Evolutionary conservation across 2,888 invertebrate species (phyloP).

Genomic region (Eupsilia transversa): DNA sequence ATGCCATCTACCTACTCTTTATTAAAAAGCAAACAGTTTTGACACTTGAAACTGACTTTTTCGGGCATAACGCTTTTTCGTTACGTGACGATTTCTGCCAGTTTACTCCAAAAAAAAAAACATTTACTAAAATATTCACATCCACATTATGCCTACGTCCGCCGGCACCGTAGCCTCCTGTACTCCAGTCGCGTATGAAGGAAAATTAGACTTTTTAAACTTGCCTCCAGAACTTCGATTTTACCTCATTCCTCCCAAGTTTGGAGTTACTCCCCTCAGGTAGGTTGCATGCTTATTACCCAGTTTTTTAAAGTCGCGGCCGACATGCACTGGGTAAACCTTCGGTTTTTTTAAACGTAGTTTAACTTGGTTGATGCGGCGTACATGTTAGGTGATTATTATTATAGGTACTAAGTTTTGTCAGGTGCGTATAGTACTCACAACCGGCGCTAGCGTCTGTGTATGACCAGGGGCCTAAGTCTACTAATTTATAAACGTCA

Average conservation of each 20-base stretch:
- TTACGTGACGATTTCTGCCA: no score
- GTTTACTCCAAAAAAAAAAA: no score
- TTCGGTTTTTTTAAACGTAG: slow-evolving; percentile 28
- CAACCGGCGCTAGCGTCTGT: no score
- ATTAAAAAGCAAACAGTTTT: no score
- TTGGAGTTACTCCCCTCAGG: slow-evolving; percentile 79
- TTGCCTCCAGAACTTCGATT: slow-evolving; percentile 86
- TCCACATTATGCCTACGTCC: slow-evolving; percentile 65
- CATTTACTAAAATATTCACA: slow-evolving; percentile 7
- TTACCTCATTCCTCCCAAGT: slow-evolving; percentile 84
- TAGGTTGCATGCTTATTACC: slow-evolving; percentile 81
- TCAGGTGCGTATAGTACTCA: no score
- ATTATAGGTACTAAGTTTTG: not conserved
- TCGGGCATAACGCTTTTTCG: no score
- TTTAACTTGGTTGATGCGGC: not conserved
- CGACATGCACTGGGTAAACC: slow-evolving; percentile 30
- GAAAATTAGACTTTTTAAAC: slow-evolving; percentile 90
- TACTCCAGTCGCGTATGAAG: slow-evolving; percentile 88
- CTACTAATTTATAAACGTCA: no score
- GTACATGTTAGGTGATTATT: no score
- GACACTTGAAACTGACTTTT: no score
- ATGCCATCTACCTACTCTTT: no score
- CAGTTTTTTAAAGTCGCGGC: slow-evolving; percentile 63
- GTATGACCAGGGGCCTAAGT: no score
- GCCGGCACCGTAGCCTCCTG: slow-evolving; percentile 74